phyloP scores from a whole-genome alignment of 2,113 vertebrate genomes.

The Plectropomus leopardus region DNA sequence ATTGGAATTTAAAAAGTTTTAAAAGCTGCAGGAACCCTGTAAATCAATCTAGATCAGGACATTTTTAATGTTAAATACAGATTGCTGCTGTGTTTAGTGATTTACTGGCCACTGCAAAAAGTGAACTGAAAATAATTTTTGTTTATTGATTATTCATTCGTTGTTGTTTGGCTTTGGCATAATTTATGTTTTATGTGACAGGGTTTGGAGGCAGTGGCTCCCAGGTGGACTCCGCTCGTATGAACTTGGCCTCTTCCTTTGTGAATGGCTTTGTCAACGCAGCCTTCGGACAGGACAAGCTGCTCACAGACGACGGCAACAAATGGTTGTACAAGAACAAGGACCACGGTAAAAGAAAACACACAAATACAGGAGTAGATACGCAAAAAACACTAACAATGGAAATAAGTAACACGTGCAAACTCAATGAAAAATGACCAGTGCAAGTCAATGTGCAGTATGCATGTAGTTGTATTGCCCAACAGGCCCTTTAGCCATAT shows the following conservation, averaged over 20 bases:
- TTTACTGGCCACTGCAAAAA: background rate
- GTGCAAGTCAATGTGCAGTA: no score
- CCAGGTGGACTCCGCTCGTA: slow-evolving; percentile 97
- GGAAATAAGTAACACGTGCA: no score
- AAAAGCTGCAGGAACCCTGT: no score
- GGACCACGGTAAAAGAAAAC: slow-evolving; percentile 90
- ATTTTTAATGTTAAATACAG: background rate
- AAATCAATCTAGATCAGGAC: background rate
- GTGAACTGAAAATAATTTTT: background rate
- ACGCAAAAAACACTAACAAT: no score
- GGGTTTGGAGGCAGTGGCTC: slow-evolving; percentile 97
- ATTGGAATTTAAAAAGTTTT: no score
- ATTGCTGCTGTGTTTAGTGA: background rate
- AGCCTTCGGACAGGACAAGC: slow-evolving; percentile 97
- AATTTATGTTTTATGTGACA: slow-evolving; percentile 63
- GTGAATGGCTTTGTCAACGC: slow-evolving; percentile 99
- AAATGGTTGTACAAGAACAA: slow-evolving; percentile 99
- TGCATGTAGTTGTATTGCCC: no score
- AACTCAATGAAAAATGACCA: no score
- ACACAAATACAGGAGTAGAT: background rate
- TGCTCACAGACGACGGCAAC: slow-evolving; percentile 98
- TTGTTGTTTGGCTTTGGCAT: no score
- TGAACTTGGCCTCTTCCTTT: slow-evolving; percentile 98
- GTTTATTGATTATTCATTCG: background rate
- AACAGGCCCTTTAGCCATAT: no score